Evolutionary conservation across 2,888 invertebrate genomes (phyloP).

Genomic region (Elmis aenea): DNA sequence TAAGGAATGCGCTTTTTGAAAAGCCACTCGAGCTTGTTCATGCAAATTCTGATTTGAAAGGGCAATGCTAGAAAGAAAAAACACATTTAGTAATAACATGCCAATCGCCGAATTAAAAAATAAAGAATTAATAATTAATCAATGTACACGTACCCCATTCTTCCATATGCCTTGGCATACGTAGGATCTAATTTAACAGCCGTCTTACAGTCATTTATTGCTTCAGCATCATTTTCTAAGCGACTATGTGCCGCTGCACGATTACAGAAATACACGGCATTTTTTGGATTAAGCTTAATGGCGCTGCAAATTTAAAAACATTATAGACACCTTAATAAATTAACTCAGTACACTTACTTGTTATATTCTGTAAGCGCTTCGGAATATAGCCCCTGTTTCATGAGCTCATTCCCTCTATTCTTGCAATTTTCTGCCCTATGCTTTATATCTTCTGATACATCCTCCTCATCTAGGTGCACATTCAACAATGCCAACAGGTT

Average conservation of each 20-base stretch:
- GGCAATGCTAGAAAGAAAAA: constrained; percentile 56
- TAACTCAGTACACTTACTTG: constrained; percentile 49
- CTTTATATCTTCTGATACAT: no score
- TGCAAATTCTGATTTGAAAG: constrained; percentile 78
- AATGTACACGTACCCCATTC: constrained; percentile 61
- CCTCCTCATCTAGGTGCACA: constrained; percentile 7
- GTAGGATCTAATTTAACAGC: constrained; percentile 84
- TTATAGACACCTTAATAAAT: constrained; percentile 16
- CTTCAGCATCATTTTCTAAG: constrained; percentile 74
- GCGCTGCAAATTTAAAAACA: constrained; percentile 57
- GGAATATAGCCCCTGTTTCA: constrained; percentile 75
- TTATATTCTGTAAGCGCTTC: constrained; percentile 84
- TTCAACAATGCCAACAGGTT: constrained; percentile 17
- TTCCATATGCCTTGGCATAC: constrained; percentile 93
- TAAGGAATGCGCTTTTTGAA: constrained; percentile 79
- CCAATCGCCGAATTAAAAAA: no score
- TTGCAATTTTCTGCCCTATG: constrained; percentile 84
- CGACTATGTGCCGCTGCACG: constrained; percentile 94
- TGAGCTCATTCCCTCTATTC: constrained; percentile 81
- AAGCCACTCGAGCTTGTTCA: constrained; percentile 79
- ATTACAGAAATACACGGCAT: constrained; percentile 95
- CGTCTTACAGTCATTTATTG: constrained; percentile 85
- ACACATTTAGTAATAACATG: constrained; percentile 1
- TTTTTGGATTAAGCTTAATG: constrained; percentile 77
- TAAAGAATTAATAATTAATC: constrained; percentile 1